Base-by-base conservation (phyloP, 2,113 vertebrate species). In the Engraulis encrasicolus region DNA sequence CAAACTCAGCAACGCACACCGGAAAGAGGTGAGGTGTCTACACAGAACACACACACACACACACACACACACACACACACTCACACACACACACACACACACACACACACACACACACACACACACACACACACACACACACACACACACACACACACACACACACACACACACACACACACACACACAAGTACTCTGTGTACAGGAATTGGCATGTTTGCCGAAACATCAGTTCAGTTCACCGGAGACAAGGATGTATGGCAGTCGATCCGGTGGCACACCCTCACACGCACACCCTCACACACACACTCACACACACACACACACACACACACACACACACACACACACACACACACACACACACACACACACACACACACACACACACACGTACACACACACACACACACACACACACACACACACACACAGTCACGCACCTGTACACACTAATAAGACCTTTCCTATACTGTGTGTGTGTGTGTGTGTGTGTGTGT, bases 21-120 rank as follows among this genome's bases (percentile, higher is more conserved):
- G 94, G 89, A 95, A 94, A 84, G 94, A 96, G 93, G 97, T 97
- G 52, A 92, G 93, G n/a, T n/a, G n/a, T n/a, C n/a, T n/a, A n/a
- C n/a, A n/a, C n/a, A n/a, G n/a, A n/a, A n/a, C n/a, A n/a, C n/a
- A n/a, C n/a, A n/a, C n/a, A n/a, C n/a, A n/a, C n/a, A 50, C 48
- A 36, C 40, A 74, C 18, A 66, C 31, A n/a, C 4, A 20, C 38
- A 34, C 78, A 45, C 18, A 52, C 34, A 38, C 49, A 23, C 7
- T 14, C 61, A 49, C 66, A 61, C 54, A 34, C 81, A 20, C 58
- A 9, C 20, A 49, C 49, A 78, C 34, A 79, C 78, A 74, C 81
- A 84, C 50, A 61, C 50, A 58, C 50, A 58, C 5, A 58, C 54
- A 58, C 7, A 52, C 50, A 3, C 7, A 52, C 7, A 17, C 7